Base-by-base conservation (phyloP, 2,113 vertebrate genomes). In the Ceuthmochares aereus region DNA sequence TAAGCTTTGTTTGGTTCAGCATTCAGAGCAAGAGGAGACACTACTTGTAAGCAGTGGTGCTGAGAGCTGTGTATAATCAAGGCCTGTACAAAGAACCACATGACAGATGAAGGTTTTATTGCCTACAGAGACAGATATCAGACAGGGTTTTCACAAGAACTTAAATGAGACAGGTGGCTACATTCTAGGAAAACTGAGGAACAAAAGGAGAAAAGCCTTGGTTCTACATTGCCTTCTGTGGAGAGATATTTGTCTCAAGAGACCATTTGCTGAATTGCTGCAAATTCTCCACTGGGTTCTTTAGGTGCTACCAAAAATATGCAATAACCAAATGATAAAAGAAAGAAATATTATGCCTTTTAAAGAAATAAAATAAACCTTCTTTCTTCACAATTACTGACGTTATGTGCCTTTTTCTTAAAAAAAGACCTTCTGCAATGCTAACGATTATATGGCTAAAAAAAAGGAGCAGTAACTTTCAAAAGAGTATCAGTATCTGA, bases 1-100 rank as follows among this genome's bases (percentile, higher is more conserved):
- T 30, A 29, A 81, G 62, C 81, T 93, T 84, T 91, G 68, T 96
- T 96, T 91, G 66, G n/a, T 40, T 93, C 54, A 77, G 76, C 36
- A n/a, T 62, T 83, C 47, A 72, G 73, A 92, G 37, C 29, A 36
- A 51, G 60, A 74, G 51, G 59, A 90, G 80, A 72, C 73, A 14
- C 22, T 15, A 11, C 66, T 81, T 1, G 0, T 13, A 32, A 17
- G 52, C 49, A 27, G 73, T 37, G 34, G 18, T 59, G 52, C 76
- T 0, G 1, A 60, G 82, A 93, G 76, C 86, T 43, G 43, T 7
- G 47, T 40, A 40, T 36, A 68, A 82, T 42, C 32, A 70, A 77
- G n/a, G 8, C 20, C 36, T 3, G 4, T 10, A 34, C 42, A 20
- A 77, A 91, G 85, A 58, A 34, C 9, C 32, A 40, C 0, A 2